These are phyloP conservation scores for Erpornis zantholeuca DNA, from an alignment of 2,113 vertebrate species.

Conservation along the genomic window DNA sequence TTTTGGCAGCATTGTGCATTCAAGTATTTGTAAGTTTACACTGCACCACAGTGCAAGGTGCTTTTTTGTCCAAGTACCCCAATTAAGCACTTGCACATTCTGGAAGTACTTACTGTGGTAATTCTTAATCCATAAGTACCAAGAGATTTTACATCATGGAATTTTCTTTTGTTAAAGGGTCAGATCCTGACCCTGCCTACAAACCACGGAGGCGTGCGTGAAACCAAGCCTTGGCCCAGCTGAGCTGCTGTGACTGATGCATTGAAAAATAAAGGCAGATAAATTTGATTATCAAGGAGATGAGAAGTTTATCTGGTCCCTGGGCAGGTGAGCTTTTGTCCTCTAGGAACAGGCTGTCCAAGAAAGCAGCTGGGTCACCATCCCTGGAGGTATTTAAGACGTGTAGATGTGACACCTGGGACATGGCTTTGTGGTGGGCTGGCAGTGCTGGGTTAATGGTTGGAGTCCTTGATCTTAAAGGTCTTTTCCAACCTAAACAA, in stretches of 20 bases:
- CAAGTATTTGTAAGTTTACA: background rate
- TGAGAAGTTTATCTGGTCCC: background rate
- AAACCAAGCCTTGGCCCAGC: background rate
- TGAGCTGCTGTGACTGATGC: background rate
- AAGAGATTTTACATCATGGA: background rate
- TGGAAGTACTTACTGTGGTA: background rate
- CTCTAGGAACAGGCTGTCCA: background rate
- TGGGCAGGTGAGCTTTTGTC: background rate
- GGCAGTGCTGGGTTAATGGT: background rate
- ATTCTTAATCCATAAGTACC: background rate
- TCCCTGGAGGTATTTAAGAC: background rate
- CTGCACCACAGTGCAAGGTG: background rate
- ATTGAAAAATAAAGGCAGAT: background rate
- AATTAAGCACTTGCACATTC: background rate
- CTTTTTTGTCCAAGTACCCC: background rate
- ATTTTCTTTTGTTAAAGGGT: background rate
- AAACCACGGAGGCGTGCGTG: background rate
- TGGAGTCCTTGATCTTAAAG: background rate
- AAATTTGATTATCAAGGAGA: background rate
- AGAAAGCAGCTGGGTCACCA: background rate
- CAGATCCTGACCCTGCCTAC: background rate
- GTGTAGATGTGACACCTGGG: background rate
- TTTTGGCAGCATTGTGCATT: background rate
- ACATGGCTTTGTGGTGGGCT: rapidly evolving
- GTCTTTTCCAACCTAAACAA: background rate